Percentiles rank a stretch among this genome's conserved stretches.
These are phyloP conservation scores for Urocolius indicus DNA, from an alignment of 2,113 vertebrate species.

Conservation along the genomic window DNA sequence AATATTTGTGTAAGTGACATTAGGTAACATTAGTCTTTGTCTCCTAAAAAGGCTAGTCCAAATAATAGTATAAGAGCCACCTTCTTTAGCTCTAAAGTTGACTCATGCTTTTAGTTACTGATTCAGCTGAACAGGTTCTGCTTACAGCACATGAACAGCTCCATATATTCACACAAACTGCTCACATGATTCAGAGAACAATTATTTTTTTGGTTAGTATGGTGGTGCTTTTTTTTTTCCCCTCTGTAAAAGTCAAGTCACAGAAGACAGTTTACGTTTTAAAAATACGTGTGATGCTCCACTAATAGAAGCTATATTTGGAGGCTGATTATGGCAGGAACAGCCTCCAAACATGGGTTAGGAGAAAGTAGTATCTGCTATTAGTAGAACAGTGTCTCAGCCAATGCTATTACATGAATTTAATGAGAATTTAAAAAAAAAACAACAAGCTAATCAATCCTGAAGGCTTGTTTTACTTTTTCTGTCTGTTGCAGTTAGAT, in stretches of 20 bases:
- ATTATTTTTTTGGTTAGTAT: not conserved
- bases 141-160: not conserved
- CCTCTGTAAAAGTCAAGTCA: not conserved
- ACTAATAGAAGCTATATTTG: not conserved
- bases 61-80: constrained; percentile 21
- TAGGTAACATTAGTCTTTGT: constrained; percentile 36
- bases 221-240: not conserved
- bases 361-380: not conserved
- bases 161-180: not conserved
- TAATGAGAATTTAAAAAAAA: not conserved
- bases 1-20: constrained; percentile 43
- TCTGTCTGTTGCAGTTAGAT: not conserved
- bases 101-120: constrained; percentile 44
- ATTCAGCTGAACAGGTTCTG: constrained; percentile 25
- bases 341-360: not conserved
- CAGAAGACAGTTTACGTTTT: not conserved
- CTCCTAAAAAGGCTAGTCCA: not conserved
- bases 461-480: not conserved
- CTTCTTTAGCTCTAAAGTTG: constrained; percentile 43
- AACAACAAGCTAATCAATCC: not conserved
- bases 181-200: not conserved
- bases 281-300: not conserved
- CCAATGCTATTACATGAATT: not conserved
- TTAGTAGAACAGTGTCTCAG: not conserved
- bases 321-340: not conserved